These are phyloP conservation scores for Rhinogobius similis DNA, from an alignment of 2,113 vertebrate species.

Conservation along the genomic window DNA sequence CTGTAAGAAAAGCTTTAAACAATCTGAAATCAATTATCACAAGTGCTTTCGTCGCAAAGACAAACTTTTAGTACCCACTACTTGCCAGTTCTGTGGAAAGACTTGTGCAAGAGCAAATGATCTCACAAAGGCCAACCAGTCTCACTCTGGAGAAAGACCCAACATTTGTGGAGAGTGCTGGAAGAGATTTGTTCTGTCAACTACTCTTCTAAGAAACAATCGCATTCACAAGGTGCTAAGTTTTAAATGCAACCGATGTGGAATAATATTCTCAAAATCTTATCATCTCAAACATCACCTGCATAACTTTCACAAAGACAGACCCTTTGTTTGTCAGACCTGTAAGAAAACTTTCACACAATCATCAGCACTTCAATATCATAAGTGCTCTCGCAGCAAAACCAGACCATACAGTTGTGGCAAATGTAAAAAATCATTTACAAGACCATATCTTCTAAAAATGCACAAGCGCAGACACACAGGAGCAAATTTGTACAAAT, in stretches of 20 bases:
- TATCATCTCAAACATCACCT: background rate
- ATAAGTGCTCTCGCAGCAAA: background rate
- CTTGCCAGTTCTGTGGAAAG: background rate
- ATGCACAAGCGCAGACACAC: background rate
- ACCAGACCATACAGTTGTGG: background rate
- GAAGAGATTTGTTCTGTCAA: background rate
- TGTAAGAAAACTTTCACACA: background rate
- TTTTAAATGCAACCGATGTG: background rate
- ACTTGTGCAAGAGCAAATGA: background rate
- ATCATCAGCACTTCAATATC: background rate
- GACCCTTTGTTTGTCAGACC: background rate
- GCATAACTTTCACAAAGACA: background rate
- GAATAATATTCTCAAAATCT: background rate
- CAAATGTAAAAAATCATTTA: background rate
- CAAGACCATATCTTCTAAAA: background rate
- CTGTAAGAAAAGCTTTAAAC: background rate
- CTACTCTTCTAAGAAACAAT: background rate
- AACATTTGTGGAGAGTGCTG: background rate
- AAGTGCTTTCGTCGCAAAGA: no score
- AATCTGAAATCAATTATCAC: no score
- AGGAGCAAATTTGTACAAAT: background rate
- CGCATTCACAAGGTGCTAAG: background rate
- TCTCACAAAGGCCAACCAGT: background rate
- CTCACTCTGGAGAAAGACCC: background rate
- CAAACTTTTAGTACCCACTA: no score